Evolutionary conservation across 2,888 invertebrate genomes (phyloP), one percentile per base, ranked within the genome.

Genomic region (Busseola fusca): DNA sequence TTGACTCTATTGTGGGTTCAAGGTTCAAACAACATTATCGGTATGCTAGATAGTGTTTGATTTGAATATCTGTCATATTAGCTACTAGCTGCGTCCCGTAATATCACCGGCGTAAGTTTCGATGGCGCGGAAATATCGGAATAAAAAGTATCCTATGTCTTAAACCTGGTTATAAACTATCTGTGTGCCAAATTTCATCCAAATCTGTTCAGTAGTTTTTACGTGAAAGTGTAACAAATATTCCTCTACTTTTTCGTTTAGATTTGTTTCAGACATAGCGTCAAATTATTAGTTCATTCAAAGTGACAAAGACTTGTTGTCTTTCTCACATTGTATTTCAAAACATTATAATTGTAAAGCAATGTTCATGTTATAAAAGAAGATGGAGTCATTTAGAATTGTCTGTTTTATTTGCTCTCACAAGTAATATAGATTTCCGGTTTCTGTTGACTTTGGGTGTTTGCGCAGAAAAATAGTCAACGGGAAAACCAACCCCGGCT

Each of bases 391-490:
- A 59, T 27, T 45, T 42, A 48, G 21, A 14, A 40, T 30, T 64
- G n/a, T 48, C 37, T 40, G 18, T 27, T 65, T 27, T 48, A 74
- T 75, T 74, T 40, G 27, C 40, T 64, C 1, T 25, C 27, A 54
- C n/a, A 57, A 48, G 14, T 72, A 64, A 76, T 81, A 52, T 45
- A 57, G 6, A 62, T 68, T 68, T 68, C n/a, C 14, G 16, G 30
- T 64, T 54, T 76, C 14, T 76, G 57, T 68, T 68, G 18, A 34
- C 30, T 40, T 25, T 57, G n/a, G 5, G 2, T 50, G n/a, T 76
- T 60, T 57, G n/a, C 52, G 14, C 10, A 62, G 63, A 52, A 76
- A 68, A 80, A 27, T 52, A 54, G 21, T 63, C 45, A 74, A 58
- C 48, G 42, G 30, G 48, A 27, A 7, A 40, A 27, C 10, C 34